phyloP scores from a whole-genome alignment of 2,113 vertebrate genomes.

The Eira barbara region DNA sequence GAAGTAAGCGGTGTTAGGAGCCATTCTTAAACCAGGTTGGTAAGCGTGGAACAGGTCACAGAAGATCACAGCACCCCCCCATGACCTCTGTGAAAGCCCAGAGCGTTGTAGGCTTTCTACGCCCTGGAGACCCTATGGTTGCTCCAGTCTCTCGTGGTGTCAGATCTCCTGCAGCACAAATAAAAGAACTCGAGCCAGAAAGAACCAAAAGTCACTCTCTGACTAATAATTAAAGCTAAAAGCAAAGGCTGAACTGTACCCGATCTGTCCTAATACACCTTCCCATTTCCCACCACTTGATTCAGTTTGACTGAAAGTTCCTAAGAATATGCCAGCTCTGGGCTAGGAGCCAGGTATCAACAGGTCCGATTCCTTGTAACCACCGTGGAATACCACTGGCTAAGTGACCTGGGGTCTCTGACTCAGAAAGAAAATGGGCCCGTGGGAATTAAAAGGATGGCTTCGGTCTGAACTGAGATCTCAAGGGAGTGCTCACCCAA shows the following conservation, averaged over 20 bases:
- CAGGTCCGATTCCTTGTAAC: background rate
- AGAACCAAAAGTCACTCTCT: background rate
- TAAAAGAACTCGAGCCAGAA: background rate
- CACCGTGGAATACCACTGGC: accelerated
- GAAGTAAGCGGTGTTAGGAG: accelerated
- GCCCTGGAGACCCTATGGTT: accelerated
- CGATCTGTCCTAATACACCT: background rate
- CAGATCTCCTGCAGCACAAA: background rate
- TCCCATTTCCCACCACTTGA: background rate
- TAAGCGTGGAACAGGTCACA: background rate
- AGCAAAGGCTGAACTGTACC: background rate
- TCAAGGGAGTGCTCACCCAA: background rate
- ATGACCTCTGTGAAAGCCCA: accelerated
- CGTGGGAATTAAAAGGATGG: background rate
- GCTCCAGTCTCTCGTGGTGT: background rate
- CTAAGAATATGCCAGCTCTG: background rate
- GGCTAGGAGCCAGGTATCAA: background rate
- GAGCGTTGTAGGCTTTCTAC: accelerated
- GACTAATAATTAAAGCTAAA: background rate
- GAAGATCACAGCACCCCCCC: background rate
- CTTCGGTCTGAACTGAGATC: background rate
- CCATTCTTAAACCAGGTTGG: background rate
- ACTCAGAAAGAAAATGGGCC: background rate
- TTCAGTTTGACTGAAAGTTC: background rate
- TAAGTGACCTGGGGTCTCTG: background rate